phyloP scores from a whole-genome alignment of 2,888 invertebrate genomes.

The Euproctis similis region DNA sequence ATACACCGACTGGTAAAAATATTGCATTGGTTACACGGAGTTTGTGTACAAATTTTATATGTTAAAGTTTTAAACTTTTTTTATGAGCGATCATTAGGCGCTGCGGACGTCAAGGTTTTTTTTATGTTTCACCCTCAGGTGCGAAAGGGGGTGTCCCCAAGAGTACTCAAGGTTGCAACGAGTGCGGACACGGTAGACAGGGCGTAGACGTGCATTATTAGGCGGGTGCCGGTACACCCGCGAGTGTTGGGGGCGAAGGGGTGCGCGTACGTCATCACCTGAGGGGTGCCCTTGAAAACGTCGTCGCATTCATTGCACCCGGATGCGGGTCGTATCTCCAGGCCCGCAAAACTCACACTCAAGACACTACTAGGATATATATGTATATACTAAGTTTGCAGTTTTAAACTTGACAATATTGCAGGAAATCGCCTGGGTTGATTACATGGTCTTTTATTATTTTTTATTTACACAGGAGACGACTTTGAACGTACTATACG shows the following conservation, averaged over 20 bases:
- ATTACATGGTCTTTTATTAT: no score
- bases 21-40: no score
- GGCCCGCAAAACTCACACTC: slow-evolving; percentile 51
- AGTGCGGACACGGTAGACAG: slow-evolving; percentile 71
- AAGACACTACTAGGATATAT: slow-evolving; percentile 50
- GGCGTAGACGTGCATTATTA: slow-evolving; percentile 77
- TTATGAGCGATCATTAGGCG: slow-evolving; percentile 10
- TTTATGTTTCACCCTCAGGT: slow-evolving; percentile 25
- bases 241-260: slow-evolving; percentile 53
- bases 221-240: slow-evolving; percentile 73
- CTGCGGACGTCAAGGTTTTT: slow-evolving; percentile 21
- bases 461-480: no score
- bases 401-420: no score
- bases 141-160: slow-evolving; percentile 43
- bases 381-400: no score
- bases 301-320: slow-evolving; percentile 76
- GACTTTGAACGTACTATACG: no score
- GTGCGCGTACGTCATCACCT: slow-evolving; percentile 74
- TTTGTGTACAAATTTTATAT: neutral
- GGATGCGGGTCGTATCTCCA: slow-evolving; percentile 67
- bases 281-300: slow-evolving; percentile 75
- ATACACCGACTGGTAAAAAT: no score
- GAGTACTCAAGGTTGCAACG: slow-evolving; percentile 70
- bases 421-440: no score
- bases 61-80: slow-evolving; percentile 7